Conservation (phyloP, 2,113 vertebrate species). For the Vombatus ursinus region DNA sequence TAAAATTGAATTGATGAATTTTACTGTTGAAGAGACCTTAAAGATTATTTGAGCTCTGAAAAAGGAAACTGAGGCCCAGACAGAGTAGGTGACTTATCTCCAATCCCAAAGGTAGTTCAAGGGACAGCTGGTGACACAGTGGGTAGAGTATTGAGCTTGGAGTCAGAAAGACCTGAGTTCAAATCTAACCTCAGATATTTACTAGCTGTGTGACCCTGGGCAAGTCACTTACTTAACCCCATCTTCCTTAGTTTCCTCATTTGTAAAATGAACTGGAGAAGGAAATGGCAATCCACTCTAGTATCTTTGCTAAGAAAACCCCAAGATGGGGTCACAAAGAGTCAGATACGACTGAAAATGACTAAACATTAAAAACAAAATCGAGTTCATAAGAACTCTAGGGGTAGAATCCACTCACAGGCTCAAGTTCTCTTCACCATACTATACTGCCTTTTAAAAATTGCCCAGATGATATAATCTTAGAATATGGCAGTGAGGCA, state of each 20-base stretch:
- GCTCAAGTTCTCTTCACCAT: not conserved
- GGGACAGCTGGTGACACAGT: not conserved
- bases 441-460: not conserved
- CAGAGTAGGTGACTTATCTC: not conserved
- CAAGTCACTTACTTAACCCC: not conserved
- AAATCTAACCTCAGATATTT: not conserved
- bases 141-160: too few species aligned
- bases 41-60: not conserved
- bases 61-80: not conserved
- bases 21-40: not conserved
- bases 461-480: not conserved
- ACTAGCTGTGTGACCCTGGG: not conserved
- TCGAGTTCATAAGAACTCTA: not conserved
- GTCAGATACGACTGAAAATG: not conserved
- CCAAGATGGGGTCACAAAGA: not conserved
- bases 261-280: not conserved
- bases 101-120: not conserved
- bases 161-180: not conserved
- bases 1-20: not conserved
- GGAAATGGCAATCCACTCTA: not conserved
- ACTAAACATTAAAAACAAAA: not conserved
- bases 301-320: not conserved
- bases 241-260: not conserved
- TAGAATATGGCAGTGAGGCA: not conserved
- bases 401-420: not conserved